Conservation (phyloP, 1,140 invertebrate genomes). For the Camponotus vicinus region DNA sequence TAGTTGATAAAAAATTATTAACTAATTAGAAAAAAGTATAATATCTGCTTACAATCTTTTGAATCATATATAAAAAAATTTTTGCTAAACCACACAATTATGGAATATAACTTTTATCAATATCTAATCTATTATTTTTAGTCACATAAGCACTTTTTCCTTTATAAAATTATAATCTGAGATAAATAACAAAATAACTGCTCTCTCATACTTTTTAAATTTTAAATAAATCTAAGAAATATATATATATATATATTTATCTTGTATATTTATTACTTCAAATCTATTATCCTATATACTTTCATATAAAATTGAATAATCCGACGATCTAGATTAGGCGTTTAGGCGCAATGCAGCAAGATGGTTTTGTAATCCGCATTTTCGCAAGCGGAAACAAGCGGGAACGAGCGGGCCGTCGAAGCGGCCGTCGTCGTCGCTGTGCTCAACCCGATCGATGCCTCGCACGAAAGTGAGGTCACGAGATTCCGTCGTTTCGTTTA, state of each 20-base stretch:
- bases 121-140: not conserved
- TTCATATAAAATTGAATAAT: slow-evolving; percentile 33
- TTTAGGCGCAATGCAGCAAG: slow-evolving; percentile 47
- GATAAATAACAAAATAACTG: not conserved
- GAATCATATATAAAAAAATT: not conserved
- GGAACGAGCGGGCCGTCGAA: slow-evolving; percentile 50
- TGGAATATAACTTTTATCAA: not conserved
- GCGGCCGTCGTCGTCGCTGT: slow-evolving; percentile 58
- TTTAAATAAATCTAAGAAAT: not conserved
- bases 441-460: slow-evolving; percentile 67
- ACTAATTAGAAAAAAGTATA: not conserved
- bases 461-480: slow-evolving; percentile 71
- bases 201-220: not conserved
- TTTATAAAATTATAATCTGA: not conserved
- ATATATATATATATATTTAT: too few relatives aligned
- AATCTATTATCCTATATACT: not conserved
- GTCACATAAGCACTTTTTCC: not conserved
- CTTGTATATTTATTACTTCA: not conserved
- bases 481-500: slow-evolving; percentile 74
- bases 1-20: slow-evolving; percentile 1
- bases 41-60: not conserved
- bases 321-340: slow-evolving; percentile 20
- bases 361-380: slow-evolving; percentile 40
- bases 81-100: not conserved
- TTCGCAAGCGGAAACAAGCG: slow-evolving; percentile 56